phyloP scores from a whole-genome alignment of 2,888 invertebrate species.

The Incurvaria masculella region DNA sequence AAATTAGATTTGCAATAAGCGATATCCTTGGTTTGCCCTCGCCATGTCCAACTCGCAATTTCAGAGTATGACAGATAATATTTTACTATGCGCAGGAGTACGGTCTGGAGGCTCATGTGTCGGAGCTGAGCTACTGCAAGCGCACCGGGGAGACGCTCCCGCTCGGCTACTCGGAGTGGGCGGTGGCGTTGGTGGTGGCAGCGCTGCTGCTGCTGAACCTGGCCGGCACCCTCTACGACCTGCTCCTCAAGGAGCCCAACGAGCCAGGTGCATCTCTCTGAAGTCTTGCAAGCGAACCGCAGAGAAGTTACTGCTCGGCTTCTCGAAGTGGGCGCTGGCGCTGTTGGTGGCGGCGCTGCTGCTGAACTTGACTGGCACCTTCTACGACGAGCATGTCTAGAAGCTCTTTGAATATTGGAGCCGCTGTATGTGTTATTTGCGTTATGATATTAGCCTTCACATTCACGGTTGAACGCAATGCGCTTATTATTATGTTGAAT shows the following conservation, averaged over 20 bases:
- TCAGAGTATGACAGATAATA: not conserved
- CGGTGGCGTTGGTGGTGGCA: constrained; percentile 29
- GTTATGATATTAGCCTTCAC: no score
- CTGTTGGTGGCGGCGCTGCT: constrained; percentile 11
- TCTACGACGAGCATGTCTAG: no score
- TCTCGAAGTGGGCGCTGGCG: not conserved
- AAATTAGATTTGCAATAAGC: not conserved
- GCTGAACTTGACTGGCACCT: not conserved
- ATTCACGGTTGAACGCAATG: no score
- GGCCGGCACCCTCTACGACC: constrained; percentile 35
- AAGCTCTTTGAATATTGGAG: no score
- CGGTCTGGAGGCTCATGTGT: constrained; percentile 27
- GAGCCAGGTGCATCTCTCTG: constrained; percentile 4
- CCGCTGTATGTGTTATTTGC: no score
- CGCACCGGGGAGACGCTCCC: constrained; percentile 20
- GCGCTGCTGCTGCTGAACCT: constrained; percentile 29
- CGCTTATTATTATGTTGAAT: no score
- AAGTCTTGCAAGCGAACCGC: constrained; percentile 1
- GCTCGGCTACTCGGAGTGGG: constrained; percentile 28
- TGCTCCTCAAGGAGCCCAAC: no score
- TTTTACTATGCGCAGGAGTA: constrained; percentile 19
- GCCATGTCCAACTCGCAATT: not conserved
- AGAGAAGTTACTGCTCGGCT: constrained; percentile 6
- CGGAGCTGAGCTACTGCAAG: constrained; percentile 31
- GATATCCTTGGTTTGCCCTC: not conserved